phyloP scores from a whole-genome alignment of 64 coral and sea anemone genomes.

The Montipora cactus region DNA sequence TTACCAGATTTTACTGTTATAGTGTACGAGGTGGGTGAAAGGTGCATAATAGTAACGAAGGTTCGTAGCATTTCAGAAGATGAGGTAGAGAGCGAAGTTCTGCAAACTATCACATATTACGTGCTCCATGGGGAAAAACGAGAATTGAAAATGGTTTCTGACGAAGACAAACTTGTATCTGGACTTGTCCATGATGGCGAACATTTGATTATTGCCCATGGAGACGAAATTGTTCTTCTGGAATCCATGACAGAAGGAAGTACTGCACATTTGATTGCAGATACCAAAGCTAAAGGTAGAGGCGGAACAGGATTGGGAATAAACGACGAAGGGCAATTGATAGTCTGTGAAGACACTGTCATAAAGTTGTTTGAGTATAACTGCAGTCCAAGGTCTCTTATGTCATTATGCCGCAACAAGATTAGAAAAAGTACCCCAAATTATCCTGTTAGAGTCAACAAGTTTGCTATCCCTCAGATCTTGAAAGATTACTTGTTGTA shows the following conservation, averaged over 20 bases:
- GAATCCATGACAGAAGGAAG: constrained; percentile 66
- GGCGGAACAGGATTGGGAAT: background rate
- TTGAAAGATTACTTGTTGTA: constrained; percentile 75
- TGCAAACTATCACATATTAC: constrained; percentile 68
- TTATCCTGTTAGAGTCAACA: constrained; percentile 21
- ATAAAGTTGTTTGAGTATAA: constrained; percentile 81
- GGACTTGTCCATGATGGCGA: constrained; percentile 76
- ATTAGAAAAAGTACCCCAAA: constrained; percentile 11
- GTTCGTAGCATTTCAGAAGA: constrained; percentile 22
- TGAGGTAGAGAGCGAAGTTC: constrained; percentile 14
- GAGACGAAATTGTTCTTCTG: constrained; percentile 57
- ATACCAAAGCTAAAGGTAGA: background rate
- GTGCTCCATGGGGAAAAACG: constrained; percentile 53
- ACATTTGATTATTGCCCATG: constrained; percentile 71
- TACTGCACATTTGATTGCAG: constrained; percentile 63
- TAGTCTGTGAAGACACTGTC: constrained; percentile 61
- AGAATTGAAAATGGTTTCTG: background rate
- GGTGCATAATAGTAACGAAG: constrained; percentile 1
- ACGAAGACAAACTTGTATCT: background rate
- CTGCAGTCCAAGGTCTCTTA: constrained; percentile 18
- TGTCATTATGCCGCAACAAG: constrained; percentile 44
- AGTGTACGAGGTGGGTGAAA: background rate
- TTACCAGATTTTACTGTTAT: constrained; percentile 48
- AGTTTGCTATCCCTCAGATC: constrained; percentile 30
- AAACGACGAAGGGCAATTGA: constrained; percentile 64